Conservation (phyloP, 2,797 vertebrate genomes). For the Phyllotis vaccarum region DNA sequence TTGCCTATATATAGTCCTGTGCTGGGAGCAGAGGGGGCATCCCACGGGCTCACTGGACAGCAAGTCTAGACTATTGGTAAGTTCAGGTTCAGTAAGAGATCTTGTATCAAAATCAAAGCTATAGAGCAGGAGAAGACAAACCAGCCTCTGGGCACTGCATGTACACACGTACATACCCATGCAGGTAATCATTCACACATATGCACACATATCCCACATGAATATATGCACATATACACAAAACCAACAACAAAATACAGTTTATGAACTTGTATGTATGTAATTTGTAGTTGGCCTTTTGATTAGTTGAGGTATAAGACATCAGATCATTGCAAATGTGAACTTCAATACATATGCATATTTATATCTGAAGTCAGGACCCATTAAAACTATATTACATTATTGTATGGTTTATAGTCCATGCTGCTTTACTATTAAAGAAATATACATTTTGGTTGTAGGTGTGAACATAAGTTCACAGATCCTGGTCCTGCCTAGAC, state of each 20-base stretch:
- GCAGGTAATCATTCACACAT: background rate
- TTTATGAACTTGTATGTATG: background rate
- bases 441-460: background rate
- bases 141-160: background rate
- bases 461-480: background rate
- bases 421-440: background rate
- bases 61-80: background rate
- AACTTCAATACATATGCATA: constrained; percentile 20
- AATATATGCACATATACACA: background rate
- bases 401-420: background rate
- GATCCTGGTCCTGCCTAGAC: background rate
- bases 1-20: background rate
- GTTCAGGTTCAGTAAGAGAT: background rate
- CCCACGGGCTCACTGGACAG: background rate
- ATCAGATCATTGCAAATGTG: background rate
- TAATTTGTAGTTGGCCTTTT: constrained; percentile 17
- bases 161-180: background rate
- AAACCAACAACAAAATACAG: background rate
- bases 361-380: constrained; percentile 2
- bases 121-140: background rate
- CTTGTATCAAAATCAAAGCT: background rate
- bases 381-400: background rate
- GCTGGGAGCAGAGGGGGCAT: background rate
- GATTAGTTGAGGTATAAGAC: background rate
- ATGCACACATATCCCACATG: background rate